These are phyloP conservation scores for Armadillidium nasatum DNA, from an alignment of 1,140 invertebrate species.

Conservation along the genomic window DNA sequence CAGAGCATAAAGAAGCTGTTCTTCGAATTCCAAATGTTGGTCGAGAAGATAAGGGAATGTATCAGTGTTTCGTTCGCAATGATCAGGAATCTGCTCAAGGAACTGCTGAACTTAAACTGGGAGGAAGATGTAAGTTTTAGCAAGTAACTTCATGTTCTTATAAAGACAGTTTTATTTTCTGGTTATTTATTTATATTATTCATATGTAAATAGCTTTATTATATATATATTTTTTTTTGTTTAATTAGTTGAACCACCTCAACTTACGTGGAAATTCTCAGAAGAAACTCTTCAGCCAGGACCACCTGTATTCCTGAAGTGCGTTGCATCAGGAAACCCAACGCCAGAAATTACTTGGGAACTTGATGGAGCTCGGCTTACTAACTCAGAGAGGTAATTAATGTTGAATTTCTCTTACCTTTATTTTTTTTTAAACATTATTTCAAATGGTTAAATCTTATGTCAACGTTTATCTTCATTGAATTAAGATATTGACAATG, in stretches of 20 bases:
- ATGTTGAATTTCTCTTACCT: background rate
- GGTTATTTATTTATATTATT: too few species aligned
- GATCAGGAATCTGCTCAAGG: conserved; percentile 90
- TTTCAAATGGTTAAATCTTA: too few species aligned
- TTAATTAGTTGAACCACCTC: conserved; percentile 70
- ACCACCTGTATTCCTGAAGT: conserved; percentile 74
- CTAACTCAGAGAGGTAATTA: conserved; percentile 66
- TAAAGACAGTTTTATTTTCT: too few species aligned
- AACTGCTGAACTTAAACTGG: conserved; percentile 84
- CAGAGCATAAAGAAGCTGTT: conserved; percentile 64
- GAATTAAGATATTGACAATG: too few species aligned
- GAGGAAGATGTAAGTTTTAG: conserved; percentile 70
- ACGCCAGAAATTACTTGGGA: conserved; percentile 92
- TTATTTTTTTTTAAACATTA: too few species aligned
- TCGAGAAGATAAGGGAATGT: conserved; percentile 95
- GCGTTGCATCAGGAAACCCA: conserved; percentile 80
- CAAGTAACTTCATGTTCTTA: too few species aligned
- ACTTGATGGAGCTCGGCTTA: conserved; percentile 77
- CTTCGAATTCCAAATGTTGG: conserved; percentile 82
- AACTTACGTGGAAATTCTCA: conserved; percentile 76
- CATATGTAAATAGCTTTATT: too few species aligned
- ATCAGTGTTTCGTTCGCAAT: conserved; percentile 90
- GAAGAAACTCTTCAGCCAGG: conserved; percentile 83
- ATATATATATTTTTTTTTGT: background rate
- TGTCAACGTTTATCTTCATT: too few species aligned